Conservation (phyloP, 1,140 invertebrate species). For the Drosophila saltans region DNA sequence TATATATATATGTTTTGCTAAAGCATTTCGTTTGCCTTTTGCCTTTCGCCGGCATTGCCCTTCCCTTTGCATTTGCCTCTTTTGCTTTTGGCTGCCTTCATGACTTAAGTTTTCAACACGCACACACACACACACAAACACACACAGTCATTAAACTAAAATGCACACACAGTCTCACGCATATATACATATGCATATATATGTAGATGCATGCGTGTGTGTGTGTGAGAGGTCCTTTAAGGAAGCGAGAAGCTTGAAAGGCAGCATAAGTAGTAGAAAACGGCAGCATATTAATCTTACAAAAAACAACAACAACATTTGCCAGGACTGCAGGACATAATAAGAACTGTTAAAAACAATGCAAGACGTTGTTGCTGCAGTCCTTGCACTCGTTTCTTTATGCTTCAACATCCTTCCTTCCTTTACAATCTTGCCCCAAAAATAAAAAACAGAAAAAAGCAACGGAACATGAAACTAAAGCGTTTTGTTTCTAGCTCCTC, state of each 20-base stretch:
- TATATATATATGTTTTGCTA: slow-evolving; percentile 49
- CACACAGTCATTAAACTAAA: slow-evolving; percentile 54
- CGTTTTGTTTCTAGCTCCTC: slow-evolving; percentile 48
- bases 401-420: slow-evolving; percentile 27
- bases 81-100: slow-evolving; percentile 35
- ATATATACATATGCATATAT: slow-evolving; percentile 25
- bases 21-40: slow-evolving; percentile 56
- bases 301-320: slow-evolving; percentile 38
- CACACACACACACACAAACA: slow-evolving; percentile 37
- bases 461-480: slow-evolving; percentile 63
- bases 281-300: slow-evolving; percentile 77
- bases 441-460: not conserved
- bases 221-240: slow-evolving; percentile 37
- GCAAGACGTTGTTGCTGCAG: slow-evolving; percentile 38
- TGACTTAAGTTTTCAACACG: slow-evolving; percentile 75
- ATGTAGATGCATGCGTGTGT: not conserved
- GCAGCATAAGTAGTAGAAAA: slow-evolving; percentile 77
- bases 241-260: slow-evolving; percentile 59
- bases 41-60: slow-evolving; percentile 24
- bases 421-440: slow-evolving; percentile 14
- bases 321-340: not conserved
- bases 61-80: not conserved
- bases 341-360: slow-evolving; percentile 37
- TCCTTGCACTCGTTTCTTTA: slow-evolving; percentile 38
- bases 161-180: slow-evolving; percentile 17